Base-by-base conservation (phyloP, 2,888 invertebrate genomes). In the Myathropa florea region DNA sequence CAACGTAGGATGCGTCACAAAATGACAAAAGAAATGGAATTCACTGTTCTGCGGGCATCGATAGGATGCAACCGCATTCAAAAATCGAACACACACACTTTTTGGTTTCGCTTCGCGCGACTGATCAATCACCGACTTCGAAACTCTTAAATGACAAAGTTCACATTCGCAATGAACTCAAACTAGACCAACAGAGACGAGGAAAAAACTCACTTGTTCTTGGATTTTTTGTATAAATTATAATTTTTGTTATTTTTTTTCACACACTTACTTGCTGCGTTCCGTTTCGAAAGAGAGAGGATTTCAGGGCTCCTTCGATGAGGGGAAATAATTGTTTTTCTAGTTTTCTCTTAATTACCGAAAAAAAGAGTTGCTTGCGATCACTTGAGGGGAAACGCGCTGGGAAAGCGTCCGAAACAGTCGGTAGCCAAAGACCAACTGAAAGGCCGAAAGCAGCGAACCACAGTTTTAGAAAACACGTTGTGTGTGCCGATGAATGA, bases 391-490 rank as follows among this genome's bases (percentile, higher is more conserved):
- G 18, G 18, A 18, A 46, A 18, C 46, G 46, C 18, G 18, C 7
- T 46, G 9, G 18, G 46, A 77, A 61, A 82, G 77, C 89, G 88
- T 90, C 91, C 91, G 89, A 88, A 89, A 82, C 88, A 89, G 71
- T 78, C 88, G 88, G 89, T 89, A 89, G 88, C 80, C 89, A 89
- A 89, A 70, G 88, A 88, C 79, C 72, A 90, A 91, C 91, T 91
- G 91, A 90, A 46, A 88, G 73, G 76, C 83, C 67, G 33, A 64
- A 53, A 53, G 67, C 46, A 46, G 18, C 46, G n/a, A 36, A 23
- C 14, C 18, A 46, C 65, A 33, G 73, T 61, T 67, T 63, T 33
- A 33, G 14, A 61, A 55, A 73, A 67, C 33, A 72, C 59, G 26
- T 71, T 71, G n/a, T 23, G 10, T 53, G 53, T 24, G 67, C 57